These are phyloP conservation scores for Papilio helenus DNA, from an alignment of 1,140 invertebrate genomes.

Conservation along the genomic window DNA sequence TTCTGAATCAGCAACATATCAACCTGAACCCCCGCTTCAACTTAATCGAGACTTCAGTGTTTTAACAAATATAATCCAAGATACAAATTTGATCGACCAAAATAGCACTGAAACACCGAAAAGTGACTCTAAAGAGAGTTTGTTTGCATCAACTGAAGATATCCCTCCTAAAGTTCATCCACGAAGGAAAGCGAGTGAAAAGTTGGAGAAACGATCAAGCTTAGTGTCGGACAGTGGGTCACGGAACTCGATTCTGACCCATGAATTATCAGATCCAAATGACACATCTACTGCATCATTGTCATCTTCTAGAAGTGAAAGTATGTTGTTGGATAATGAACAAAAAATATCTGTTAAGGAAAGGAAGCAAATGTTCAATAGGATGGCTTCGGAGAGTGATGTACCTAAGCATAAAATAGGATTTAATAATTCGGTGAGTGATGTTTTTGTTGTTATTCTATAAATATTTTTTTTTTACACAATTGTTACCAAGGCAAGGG, in stretches of 20 bases:
- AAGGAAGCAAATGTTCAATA: conserved; percentile 95
- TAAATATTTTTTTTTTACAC: not conserved
- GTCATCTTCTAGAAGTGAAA: conserved; percentile 69
- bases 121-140: conserved; percentile 61
- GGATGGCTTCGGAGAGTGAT: conserved; percentile 92
- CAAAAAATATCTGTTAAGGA: conserved; percentile 94
- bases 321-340: conserved; percentile 73
- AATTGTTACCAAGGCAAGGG: not conserved
- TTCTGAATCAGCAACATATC: conserved; percentile 84
- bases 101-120: conserved; percentile 42
- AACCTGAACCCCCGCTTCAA: conserved; percentile 85
- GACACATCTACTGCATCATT: conserved; percentile 50
- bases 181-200: conserved; percentile 65
- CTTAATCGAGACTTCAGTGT: conserved; percentile 75
- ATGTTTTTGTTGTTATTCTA: conserved; percentile 26
- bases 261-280: conserved; percentile 48
- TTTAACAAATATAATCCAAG: conserved; percentile 63
- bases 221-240: conserved; percentile 42
- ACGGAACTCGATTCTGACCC: conserved; percentile 55
- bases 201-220: conserved; percentile 64
- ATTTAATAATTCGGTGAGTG: conserved; percentile 66
- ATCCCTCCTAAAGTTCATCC: conserved; percentile 71
- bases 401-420: conserved; percentile 77
- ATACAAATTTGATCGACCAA: conserved; percentile 44
- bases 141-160: conserved; percentile 57